phyloP scores from a whole-genome alignment of 2,888 invertebrate genomes.

The Cephalotes varians region DNA sequence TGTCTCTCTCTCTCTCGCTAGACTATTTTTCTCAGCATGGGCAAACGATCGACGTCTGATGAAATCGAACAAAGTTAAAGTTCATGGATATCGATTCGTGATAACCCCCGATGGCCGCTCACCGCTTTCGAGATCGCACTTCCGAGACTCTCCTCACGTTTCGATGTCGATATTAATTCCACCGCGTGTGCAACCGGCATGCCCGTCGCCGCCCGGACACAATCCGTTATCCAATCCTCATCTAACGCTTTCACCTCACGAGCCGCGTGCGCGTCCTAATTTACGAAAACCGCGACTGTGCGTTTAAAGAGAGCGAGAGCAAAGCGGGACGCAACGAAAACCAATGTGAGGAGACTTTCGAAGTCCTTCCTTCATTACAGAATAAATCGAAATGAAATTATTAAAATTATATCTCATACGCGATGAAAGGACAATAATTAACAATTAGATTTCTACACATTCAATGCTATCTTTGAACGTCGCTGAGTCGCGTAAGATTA shows the following conservation, averaged over 20 bases:
- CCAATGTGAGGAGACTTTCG: background rate
- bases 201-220: slow-evolving; percentile 7
- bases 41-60: background rate
- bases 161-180: slow-evolving; percentile 58
- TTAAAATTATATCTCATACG: no score
- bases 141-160: slow-evolving; percentile 61
- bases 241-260: slow-evolving; percentile 72
- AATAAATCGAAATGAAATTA: background rate
- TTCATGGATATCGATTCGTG: slow-evolving; percentile 58
- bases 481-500: slow-evolving; percentile 27
- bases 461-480: background rate
- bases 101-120: slow-evolving; percentile 55
- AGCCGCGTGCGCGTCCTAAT: slow-evolving; percentile 65
- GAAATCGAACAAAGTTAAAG: slow-evolving; percentile 49
- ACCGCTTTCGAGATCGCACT: slow-evolving; percentile 37
- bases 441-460: background rate
- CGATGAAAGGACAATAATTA: background rate
- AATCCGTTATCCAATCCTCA: slow-evolving; percentile 35
- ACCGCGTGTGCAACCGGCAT: slow-evolving; percentile 56
- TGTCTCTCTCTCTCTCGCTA: background rate
- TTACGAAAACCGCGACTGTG: slow-evolving; percentile 61
- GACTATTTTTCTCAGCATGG: slow-evolving; percentile 12
- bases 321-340: background rate
- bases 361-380: no score
- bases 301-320: slow-evolving; percentile 34